Base-by-base conservation (phyloP, 2,888 invertebrate species). In the Diadegma fenestrale region DNA sequence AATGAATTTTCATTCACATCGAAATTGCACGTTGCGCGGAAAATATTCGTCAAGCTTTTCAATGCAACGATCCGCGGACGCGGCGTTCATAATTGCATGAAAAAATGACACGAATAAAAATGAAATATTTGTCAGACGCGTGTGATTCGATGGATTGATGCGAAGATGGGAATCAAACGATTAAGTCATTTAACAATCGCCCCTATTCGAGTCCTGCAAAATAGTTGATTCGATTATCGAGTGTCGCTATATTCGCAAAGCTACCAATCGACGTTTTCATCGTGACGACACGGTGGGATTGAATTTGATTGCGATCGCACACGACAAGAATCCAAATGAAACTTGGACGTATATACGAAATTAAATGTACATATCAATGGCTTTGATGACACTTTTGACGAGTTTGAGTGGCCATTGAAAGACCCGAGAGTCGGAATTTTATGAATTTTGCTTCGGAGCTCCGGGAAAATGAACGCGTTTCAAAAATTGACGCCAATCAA, bases 261-360 rank as follows among this genome's bases (percentile, higher is more conserved):
- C 63, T 48, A n/a, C 17, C 63, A n/a, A 19, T 75, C 51, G 76
- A 66, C 8, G 22, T 45, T 76, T 76, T 37, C 51, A 37, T 37
- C n/a, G 37, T 37, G 37, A 37, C 37, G 64, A 64, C 12, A 76
- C 26, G 63, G 19, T 48, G 26, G 8, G 30, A 17, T n/a, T 26
- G 17, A 66, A 33, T 22, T 76, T 76, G 51, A 66, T 76, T 76
- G 26, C 51, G 37, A 76, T 66, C 51, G 66, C 10, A 37, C 26
- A 26, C 2, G 37, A 37, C 37, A 37, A 37, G 10, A 37, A 37
- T 37, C 2, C 37, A 37, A 37, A 33, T 37, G 19, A 12, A 37
- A 76, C 43, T 33, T 33, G n/a, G 10, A 76, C 30, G 48, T 48
- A 37, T 33, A 26, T 19, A 64, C 30, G 48, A 26, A 69, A 66